Base-by-base conservation (phyloP, 2,888 invertebrate genomes). In the Drosophila gaucha region DNA sequence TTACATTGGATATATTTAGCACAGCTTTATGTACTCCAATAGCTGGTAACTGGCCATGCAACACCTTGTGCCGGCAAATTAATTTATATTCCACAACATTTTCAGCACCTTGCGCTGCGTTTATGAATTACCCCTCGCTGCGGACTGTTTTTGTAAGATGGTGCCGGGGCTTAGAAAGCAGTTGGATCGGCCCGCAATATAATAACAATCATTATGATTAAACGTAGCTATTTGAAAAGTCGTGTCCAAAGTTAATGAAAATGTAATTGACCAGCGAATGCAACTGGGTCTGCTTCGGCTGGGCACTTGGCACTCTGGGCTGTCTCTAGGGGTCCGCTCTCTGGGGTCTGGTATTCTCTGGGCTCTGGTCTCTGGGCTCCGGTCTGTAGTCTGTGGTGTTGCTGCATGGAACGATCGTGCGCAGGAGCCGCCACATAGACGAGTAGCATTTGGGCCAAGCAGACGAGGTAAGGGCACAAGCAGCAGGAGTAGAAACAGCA, bases 231-330 rank as follows among this genome's bases (percentile, higher is more conserved):
- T 90, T 91, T 87, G 85, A 88, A 89, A 91, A 91, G 90, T 91
- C 91, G 92, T 91, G 91, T 91, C 89, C 90, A 87, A 88, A 91
- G 90, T 91, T 91, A 91, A 91, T 91, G 92, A 91, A 91, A 91
- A 90, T 91, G 91, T 91, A 91, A 91, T 91, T 91, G 92, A 90
- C 87, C 90, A 90, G 89, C 89, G 85, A 90, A 87, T 88, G 83
- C 80, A 78, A 74, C 86, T 73, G 78, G 83, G 76, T 60, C 83
- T 84, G 69, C 62, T 68, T 14, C 28, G 44, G 57, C 57, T 12
- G 6, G 26, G 26, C 43, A 54, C 46, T 65, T 50, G 49, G 54
- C 43, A 39, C 31, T 46, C 16, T 12, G 12, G 36, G 35, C 43
- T 30, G 52, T 38, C 44, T 63, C 70, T 72, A 35, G 49, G 35